These are phyloP conservation scores for Masticophis lateralis DNA, from an alignment of 2,797 vertebrate species.

Conservation along the genomic window DNA sequence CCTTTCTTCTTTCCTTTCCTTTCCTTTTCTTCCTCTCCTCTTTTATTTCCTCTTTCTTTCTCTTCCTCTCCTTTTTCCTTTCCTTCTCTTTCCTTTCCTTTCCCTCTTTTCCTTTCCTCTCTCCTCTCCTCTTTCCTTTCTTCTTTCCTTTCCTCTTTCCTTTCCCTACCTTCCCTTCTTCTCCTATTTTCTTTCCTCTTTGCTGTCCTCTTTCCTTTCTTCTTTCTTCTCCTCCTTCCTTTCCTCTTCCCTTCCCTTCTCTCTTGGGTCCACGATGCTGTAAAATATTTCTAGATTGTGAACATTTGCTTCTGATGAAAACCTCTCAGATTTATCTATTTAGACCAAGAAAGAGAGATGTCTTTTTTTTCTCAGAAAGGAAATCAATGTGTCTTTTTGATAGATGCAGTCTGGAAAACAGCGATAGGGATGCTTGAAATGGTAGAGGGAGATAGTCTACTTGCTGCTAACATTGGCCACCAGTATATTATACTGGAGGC, in stretches of 20 bases:
- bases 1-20: too few relatives aligned
- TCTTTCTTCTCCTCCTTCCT: too few relatives aligned
- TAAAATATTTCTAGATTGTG: conserved; percentile 64
- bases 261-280: conserved; percentile 25
- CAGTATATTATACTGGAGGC: conserved; percentile 45
- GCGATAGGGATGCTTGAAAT: conserved; percentile 66
- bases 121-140: too few relatives aligned
- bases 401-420: conserved; percentile 65
- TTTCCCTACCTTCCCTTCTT: too few relatives aligned
- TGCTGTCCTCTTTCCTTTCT: too few relatives aligned
- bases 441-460: conserved; percentile 29
- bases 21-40: too few relatives aligned
- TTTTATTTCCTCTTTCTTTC: too few relatives aligned
- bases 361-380: conserved; percentile 68
- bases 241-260: background rate
- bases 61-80: too few relatives aligned
- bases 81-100: too few relatives aligned
- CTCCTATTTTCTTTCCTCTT: too few relatives aligned
- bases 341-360: conserved; percentile 73
- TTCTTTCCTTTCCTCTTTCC: too few relatives aligned
- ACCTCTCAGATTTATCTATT: conserved; percentile 78
- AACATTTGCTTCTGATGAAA: conserved; percentile 76
- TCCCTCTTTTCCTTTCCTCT: too few relatives aligned
- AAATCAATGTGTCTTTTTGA: conserved; percentile 80
- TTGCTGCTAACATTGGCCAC: conserved; percentile 48